These are phyloP conservation scores for Sylvilagus bachmani DNA, from an alignment of 2,113 vertebrate genomes.

Conservation along the genomic window DNA sequence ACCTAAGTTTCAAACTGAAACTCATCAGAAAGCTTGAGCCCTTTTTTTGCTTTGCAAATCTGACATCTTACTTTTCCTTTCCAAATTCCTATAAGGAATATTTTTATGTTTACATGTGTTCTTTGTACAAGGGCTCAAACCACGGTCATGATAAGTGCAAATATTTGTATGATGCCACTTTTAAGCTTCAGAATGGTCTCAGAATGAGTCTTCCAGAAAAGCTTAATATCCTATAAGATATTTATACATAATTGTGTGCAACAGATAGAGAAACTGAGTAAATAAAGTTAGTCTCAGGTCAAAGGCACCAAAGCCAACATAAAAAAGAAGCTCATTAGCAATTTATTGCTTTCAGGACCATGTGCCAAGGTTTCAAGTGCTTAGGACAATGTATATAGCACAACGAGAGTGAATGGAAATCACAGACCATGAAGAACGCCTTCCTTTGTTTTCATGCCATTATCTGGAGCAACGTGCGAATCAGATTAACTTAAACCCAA, in stretches of 20 bases:
- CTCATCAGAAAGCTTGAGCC: background rate
- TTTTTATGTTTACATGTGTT: background rate
- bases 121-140: background rate
- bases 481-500: slow-evolving; percentile 26
- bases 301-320: background rate
- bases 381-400: background rate
- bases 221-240: background rate
- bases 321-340: background rate
- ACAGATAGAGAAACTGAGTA: background rate
- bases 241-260: background rate
- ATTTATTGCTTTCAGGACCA: background rate
- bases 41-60: background rate
- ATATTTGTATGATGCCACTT: background rate
- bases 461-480: background rate
- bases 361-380: background rate
- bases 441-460: background rate
- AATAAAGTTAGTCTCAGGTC: background rate
- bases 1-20: background rate
- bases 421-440: background rate
- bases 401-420: background rate
- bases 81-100: background rate
- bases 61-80: background rate
- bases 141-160: background rate
- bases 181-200: background rate
- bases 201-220: slow-evolving; percentile 31